Conservation (phyloP, 2,113 vertebrate species). For the Scomber colias region DNA sequence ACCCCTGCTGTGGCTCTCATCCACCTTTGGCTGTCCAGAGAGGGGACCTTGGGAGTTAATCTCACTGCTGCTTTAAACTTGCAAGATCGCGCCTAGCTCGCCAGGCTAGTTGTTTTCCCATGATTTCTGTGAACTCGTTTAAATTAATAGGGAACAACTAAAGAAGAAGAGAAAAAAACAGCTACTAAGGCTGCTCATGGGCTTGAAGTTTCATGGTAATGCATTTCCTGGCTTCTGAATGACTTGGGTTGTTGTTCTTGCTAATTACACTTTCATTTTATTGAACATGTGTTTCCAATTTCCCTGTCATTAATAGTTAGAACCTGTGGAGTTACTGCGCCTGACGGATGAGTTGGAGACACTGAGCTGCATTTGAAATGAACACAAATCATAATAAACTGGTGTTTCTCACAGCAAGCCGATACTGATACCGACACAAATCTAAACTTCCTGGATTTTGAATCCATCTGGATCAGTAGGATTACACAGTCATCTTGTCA, state of each 20-base stretch:
- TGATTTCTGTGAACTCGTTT: conserved; percentile 57
- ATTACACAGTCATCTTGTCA: conserved; percentile 30
- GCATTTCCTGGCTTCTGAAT: conserved; percentile 68
- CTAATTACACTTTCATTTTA: conserved; percentile 75
- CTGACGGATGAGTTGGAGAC: conserved; percentile 49
- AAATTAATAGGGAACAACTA: conserved; percentile 59
- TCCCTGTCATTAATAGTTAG: conserved; percentile 57
- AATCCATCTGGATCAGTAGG: conserved; percentile 24
- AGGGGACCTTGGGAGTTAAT: conserved; percentile 51
- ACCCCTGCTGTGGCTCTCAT: conserved; percentile 61
- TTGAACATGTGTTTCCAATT: conserved; percentile 74
- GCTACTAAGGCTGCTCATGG: conserved; percentile 28
- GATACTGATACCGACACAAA: conserved; percentile 17
- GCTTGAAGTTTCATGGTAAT: conserved; percentile 48
- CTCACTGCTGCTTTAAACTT: conserved; percentile 47
- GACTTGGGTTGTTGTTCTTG: conserved; percentile 72
- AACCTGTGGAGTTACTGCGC: conserved; percentile 63
- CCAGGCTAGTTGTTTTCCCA: conserved; percentile 44
- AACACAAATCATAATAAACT: conserved; percentile 50
- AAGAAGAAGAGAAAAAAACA: conserved; percentile 21
- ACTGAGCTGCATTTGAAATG: conserved; percentile 43
- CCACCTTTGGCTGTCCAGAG: conserved; percentile 54
- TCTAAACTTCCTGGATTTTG: conserved; percentile 6
- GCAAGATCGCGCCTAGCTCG: conserved; percentile 23
- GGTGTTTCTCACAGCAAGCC: conserved; percentile 49